Conservation (phyloP, 1,140 invertebrate species). For the Sesamia nonagrioides region DNA sequence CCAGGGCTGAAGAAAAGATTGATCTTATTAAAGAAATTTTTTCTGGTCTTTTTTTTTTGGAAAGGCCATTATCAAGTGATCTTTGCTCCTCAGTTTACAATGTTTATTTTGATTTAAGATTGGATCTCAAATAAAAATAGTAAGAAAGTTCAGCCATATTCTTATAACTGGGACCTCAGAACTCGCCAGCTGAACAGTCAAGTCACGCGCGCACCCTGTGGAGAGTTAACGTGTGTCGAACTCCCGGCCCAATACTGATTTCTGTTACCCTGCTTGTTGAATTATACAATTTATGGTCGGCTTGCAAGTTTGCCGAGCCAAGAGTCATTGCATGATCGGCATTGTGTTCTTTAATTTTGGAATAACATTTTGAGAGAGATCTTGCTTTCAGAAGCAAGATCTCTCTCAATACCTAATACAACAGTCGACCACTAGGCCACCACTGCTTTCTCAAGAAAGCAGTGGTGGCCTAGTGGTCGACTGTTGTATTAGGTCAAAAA, state of each 20-base stretch:
- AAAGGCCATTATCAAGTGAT: no score
- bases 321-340: neutral
- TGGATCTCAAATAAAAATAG: no score
- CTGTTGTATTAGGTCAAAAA: no score
- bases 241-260: constrained; percentile 43
- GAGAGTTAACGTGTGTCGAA: constrained; percentile 46
- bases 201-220: constrained; percentile 41
- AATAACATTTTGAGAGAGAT: neutral
- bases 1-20: no score
- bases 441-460: no score
- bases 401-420: no score
- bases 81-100: no score
- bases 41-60: no score
- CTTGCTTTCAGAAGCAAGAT: neutral
- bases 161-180: neutral
- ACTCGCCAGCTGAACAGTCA: constrained; percentile 17
- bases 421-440: no score
- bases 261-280: constrained; percentile 44
- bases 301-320: constrained; percentile 1
- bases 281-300: constrained; percentile 49
- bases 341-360: neutral
- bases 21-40: no score
- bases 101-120: no score
- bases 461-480: no score
- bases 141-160: neutral